Base-by-base conservation (phyloP, 2,797 vertebrate species). In the Mus minutoides region DNA sequence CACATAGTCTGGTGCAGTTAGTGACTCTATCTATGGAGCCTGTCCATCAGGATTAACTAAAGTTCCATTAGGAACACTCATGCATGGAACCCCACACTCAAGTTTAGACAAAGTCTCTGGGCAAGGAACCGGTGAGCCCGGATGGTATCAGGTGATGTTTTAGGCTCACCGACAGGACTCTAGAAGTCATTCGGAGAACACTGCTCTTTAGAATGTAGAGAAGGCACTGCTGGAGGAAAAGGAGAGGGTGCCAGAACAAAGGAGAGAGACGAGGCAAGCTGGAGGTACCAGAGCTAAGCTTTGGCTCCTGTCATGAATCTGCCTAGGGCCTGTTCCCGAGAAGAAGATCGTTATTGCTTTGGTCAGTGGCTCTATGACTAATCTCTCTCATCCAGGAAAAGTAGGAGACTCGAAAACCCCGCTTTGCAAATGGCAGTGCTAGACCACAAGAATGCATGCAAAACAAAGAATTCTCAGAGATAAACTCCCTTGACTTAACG, bases 401-500 rank as follows among this genome's bases (percentile, higher is more conserved):
- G 92, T n/a, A 67, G 88, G 82, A 96, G 93, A 90, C 75, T 12
- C 17, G 29, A 83, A 88, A 94, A 69, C 12, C 26, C 54, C 76
- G 21, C 34, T 79, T 67, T 52, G 77, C 82, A 84, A 79, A 84
- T 64, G 86, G 79, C 58, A 60, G 19, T 46, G 86, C 37, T 87
- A 86, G 92, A 90, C 92, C 84, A 19, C 80, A 94, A 92, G 90
- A 96, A 95, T 95, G 97, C 80, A 80, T n/a, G 95, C 80, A 91
- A 95, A 94, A 92, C 92, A 87, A 95, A 94, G 83, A 84, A 87
- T 95, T 95, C 89, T 94, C 78, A 26, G 96, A 95, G 87, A 85
- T 88, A 73, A 94, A 78, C 92, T 91, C 49, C 67, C 58, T 90
- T 79, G 54, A 90, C 78, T 88, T 92, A 60, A 83, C 83, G 22